phyloP scores from a whole-genome alignment of 2,113 vertebrate species.

The Albula glossodonta region DNA sequence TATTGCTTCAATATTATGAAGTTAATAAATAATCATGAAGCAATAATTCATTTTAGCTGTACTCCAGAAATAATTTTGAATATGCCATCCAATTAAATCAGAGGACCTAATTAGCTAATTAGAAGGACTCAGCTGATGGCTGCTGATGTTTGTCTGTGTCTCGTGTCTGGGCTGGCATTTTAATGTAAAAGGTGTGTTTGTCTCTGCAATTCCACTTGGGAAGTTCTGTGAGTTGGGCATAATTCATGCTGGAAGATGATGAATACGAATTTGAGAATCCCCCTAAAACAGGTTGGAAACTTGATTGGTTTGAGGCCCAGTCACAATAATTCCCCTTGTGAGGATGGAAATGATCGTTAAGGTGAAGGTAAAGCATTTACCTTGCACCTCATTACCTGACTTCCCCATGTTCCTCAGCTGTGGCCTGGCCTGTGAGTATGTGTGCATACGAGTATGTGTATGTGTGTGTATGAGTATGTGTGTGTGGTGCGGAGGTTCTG shows the following conservation, averaged over 20 bases:
- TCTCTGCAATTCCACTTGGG: neutral
- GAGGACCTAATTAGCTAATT: neutral
- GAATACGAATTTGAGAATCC: no score
- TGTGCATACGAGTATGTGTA: neutral
- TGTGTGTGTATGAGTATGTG: conserved; percentile 15
- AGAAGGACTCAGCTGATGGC: neutral
- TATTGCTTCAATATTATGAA: neutral
- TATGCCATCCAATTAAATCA: neutral
- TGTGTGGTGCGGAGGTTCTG: neutral
- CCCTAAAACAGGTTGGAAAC: neutral
- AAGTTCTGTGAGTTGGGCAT: neutral
- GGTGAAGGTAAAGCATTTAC: no score
- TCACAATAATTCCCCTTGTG: neutral
- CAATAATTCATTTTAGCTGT: neutral
- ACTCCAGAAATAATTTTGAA: neutral
- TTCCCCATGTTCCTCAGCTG: neutral
- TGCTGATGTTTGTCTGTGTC: neutral
- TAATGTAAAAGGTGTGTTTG: neutral
- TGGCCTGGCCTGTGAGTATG: conserved; percentile 1
- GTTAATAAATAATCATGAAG: neutral
- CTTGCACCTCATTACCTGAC: no score
- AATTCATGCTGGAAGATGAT: no score
- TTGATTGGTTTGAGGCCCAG: neutral
- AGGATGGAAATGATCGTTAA: no score
- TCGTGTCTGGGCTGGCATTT: neutral